Percentiles rank a stretch among this genome's conserved stretches.
Evolutionary conservation across 1,140 invertebrate genomes (phyloP).

Genomic region (Lepidurus arcticus): DNA sequence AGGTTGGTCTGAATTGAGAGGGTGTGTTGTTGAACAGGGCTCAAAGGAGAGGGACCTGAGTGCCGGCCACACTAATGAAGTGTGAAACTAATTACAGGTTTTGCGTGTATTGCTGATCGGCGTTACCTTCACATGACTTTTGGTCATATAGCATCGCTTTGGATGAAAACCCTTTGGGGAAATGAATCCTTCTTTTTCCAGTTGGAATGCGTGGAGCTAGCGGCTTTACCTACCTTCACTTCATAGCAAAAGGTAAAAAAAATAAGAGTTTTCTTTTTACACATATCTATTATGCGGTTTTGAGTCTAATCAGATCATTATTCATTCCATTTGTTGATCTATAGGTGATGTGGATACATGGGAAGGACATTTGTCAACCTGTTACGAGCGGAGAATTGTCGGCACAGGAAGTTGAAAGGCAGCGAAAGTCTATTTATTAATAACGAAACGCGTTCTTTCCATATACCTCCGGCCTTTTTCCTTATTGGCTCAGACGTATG

Average conservation of each 20-base stretch:
- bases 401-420: background rate
- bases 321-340: background rate
- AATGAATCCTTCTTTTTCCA: no score
- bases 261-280: background rate
- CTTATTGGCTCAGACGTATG: no score
- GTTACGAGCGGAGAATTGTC: background rate
- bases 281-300: background rate
- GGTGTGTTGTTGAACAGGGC: conserved; percentile 1
- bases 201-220: background rate
- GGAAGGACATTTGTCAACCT: conserved; percentile 5
- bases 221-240: background rate
- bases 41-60: background rate
- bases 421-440: conserved; percentile 3
- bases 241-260: background rate
- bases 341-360: background rate
- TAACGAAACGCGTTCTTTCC: background rate
- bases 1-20: conserved; percentile 10
- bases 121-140: background rate
- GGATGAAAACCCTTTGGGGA: no score
- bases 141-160: no score
- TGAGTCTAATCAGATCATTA: background rate
- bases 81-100: conserved; percentile 15
- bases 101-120: background rate
- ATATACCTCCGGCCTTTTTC: background rate
- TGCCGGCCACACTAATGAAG: conserved; percentile 9